Conservation (phyloP, 2,113 vertebrate species). For the Orthochromis malagaraziensis region DNA sequence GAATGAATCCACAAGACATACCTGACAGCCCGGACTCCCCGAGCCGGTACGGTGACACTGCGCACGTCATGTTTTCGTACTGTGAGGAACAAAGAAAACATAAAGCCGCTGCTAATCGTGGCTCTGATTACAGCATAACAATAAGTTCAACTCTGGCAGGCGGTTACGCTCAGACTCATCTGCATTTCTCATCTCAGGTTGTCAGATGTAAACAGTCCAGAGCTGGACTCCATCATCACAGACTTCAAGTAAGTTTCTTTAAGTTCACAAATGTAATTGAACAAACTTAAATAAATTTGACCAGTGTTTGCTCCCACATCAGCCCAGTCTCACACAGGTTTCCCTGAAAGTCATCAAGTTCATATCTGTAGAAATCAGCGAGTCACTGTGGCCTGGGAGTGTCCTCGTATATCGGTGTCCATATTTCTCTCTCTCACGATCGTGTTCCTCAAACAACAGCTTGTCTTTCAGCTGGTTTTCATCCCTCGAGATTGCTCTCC, state of each 20-base stretch:
- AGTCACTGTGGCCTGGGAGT: not conserved
- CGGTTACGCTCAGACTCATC: not conserved
- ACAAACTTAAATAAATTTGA: not conserved
- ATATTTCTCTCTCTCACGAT: constrained; percentile 31
- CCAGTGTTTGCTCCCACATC: not conserved
- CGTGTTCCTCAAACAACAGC: constrained; percentile 46
- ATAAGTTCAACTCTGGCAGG: not conserved
- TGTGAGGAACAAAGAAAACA: not conserved
- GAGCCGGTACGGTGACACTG: constrained; percentile 42
- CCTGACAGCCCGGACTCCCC: constrained; percentile 37
- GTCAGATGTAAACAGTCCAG: constrained; percentile 54
- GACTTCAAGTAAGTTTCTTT: constrained; percentile 54
- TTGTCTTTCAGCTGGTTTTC: constrained; percentile 15
- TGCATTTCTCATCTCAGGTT: constrained; percentile 34
- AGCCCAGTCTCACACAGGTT: not conserved
- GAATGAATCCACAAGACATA: constrained; percentile 20
- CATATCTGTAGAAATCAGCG: not conserved
- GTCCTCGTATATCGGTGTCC: not conserved
- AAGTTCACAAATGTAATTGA: not conserved
- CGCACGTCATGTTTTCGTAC: not conserved
- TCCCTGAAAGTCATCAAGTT: not conserved
- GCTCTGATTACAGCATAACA: not conserved
- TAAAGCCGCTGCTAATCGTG: not conserved
- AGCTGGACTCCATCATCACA: constrained; percentile 61
- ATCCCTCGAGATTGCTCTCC: constrained; percentile 1